Evolutionary conservation across 2,888 invertebrate genomes (phyloP), one percentile per base, ranked within the genome.

Genomic region (Pollenia griseotomentosa): DNA sequence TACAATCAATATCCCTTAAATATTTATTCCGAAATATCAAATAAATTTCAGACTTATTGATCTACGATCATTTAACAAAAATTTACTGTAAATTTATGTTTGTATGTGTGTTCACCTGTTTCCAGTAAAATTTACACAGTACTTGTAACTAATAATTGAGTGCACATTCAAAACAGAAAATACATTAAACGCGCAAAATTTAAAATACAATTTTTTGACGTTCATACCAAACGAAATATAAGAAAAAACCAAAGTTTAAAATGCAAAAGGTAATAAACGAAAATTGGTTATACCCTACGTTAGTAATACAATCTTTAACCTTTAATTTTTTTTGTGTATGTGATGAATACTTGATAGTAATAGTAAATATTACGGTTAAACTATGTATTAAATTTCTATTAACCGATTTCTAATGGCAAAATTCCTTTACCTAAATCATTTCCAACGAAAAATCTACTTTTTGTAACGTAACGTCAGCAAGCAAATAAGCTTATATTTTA

Each of bases 61-160:
- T 23, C 57, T 4, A 11, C 57, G 11, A 57, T 57, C 23, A 59
- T 33, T 59, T 33, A 33, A 59, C 33, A 33, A 2, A 11, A 59
- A 33, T 48, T 55, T 3, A 23, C n/a, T 42, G 40, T 42, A 70
- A 40, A 40, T 70, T 5, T 53, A 1, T 42, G 19, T 57, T 6
- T 71, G 4, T 42, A n/a, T 51, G 10, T 55, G 14, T 53, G 53
- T 77, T 77, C 75, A 77, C 65, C 75, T 65, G 65, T 65, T 77
- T 77, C 14, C 55, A 44, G 23, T 42, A n/a, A 65, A 42, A 63
- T 42, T 55, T 42, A 65, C 53, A 51, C 16, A 51, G 46, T 48
- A 16, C 42, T 55, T 57, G 42, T 12, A 57, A 71, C 71, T 14
- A 46, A 46, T 57, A 73, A 73, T 73, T 57, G 57, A 57, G 23